A percentile compares a stretch with the other conserved stretches of the same genome.
Evolutionary conservation across 35 echinoderm and acorn worm species (phyloP).

Genomic region (Ptychodera flava): DNA sequence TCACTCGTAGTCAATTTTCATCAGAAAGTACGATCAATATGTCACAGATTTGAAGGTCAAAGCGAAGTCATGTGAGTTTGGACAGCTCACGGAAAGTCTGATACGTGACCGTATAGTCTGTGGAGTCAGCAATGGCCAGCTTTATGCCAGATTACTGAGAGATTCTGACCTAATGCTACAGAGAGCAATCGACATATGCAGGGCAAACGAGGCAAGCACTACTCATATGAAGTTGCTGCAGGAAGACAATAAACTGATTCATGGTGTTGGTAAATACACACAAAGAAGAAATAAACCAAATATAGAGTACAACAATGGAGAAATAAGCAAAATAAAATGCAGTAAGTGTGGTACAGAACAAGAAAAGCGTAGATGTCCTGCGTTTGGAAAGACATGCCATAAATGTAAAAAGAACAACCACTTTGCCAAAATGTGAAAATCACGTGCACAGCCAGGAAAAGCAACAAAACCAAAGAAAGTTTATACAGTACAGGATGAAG

Average conservation of each 20-base stretch:
- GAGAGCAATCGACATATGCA: constrained; percentile 47
- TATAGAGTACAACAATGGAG: too few species aligned
- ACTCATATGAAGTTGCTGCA: constrained; percentile 10
- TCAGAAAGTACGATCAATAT: constrained; percentile 34
- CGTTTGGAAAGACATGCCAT: constrained; percentile 22
- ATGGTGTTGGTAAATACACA: too few species aligned
- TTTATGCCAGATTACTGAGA: constrained; percentile 13
- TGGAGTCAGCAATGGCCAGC: constrained; percentile 18
- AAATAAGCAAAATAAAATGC: too few species aligned
- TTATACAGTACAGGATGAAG: neutral
- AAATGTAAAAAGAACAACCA: constrained; percentile 39
- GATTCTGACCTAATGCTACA: constrained; percentile 16
- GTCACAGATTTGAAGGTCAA: constrained; percentile 30
- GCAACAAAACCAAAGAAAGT: neutral
- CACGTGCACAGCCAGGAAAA: neutral
- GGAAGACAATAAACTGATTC: neutral
- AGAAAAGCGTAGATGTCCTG: constrained; percentile 4
- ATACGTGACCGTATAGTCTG: constrained; percentile 33
- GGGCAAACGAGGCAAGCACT: constrained; percentile 21
- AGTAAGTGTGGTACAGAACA: constrained; percentile 16
- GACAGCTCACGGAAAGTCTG: constrained; percentile 28
- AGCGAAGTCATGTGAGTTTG: constrained; percentile 49
- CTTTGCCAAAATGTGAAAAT: constrained; percentile 23
- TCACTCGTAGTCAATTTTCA: neutral
- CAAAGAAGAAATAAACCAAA: too few species aligned